These are phyloP conservation scores for Eulithis prunata DNA, from an alignment of 2,888 invertebrate genomes.

Conservation along the genomic window DNA sequence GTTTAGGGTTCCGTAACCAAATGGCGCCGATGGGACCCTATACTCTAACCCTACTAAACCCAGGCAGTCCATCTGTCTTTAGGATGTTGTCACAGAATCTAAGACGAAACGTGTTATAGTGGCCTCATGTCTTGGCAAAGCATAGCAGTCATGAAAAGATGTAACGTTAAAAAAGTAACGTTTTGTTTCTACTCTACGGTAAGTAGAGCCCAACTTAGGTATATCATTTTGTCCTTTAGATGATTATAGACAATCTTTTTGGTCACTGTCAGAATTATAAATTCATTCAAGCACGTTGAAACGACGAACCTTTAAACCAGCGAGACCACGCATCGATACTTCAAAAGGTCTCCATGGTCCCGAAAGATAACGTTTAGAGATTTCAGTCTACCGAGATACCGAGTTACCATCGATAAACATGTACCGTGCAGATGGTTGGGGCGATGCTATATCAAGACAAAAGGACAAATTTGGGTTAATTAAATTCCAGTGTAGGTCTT, in stretches of 20 bases:
- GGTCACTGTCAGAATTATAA: background rate
- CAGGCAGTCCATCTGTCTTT: too few relatives aligned
- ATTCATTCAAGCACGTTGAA: background rate
- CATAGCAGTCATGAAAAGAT: too few relatives aligned
- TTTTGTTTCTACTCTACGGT: too few relatives aligned
- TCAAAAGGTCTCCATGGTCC: conserved; percentile 13
- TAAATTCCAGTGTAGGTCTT: conserved; percentile 75
- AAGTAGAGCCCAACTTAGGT: too few relatives aligned
- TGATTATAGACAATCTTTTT: background rate
- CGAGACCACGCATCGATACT: background rate
- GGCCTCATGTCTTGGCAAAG: too few relatives aligned
- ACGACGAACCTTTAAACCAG: background rate
- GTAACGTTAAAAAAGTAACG: too few relatives aligned
- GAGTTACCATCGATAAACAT: conserved; percentile 58
- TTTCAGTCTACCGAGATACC: conserved; percentile 18
- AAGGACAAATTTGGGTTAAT: conserved; percentile 77
- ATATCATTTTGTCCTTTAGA: too few relatives aligned
- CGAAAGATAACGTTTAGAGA: conserved; percentile 27
- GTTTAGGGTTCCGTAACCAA: too few relatives aligned
- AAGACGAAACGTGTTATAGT: too few relatives aligned
- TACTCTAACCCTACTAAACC: too few relatives aligned
- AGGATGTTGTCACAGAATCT: too few relatives aligned
- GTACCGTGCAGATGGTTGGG: conserved; percentile 44
- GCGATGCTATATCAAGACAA: conserved; percentile 58
- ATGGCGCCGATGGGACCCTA: too few relatives aligned